These are phyloP conservation scores for Eubasilissa regina DNA, from an alignment of 1,140 invertebrate species.

Conservation along the genomic window DNA sequence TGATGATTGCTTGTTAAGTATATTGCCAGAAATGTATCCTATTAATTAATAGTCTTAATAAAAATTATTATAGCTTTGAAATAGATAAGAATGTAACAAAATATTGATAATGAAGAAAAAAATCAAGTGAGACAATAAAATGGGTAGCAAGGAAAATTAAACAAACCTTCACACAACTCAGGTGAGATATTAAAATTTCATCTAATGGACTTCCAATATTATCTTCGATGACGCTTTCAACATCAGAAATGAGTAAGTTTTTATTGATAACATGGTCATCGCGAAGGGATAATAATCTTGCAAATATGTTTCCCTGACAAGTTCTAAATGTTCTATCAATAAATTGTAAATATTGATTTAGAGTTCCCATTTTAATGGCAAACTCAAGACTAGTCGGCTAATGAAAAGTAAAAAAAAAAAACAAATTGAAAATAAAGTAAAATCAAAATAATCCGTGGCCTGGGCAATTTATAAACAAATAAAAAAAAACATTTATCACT, in stretches of 20 bases:
- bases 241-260: conserved; percentile 77
- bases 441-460: too few relatives aligned
- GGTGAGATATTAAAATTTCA: conserved; percentile 85
- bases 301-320: conserved; percentile 74
- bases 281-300: conserved; percentile 81
- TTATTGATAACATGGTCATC: conserved; percentile 82
- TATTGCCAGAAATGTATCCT: too few relatives aligned
- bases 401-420: too few relatives aligned
- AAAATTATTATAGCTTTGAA: too few relatives aligned
- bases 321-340: conserved; percentile 73
- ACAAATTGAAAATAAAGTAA: too few relatives aligned
- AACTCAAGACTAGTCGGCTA: conserved; percentile 22
- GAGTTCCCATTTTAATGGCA: conserved; percentile 10
- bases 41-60: too few relatives aligned
- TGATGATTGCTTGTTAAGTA: too few relatives aligned
- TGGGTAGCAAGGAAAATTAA: conserved; percentile 64
- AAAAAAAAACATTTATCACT: too few relatives aligned
- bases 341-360: conserved; percentile 63
- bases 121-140: too few relatives aligned
- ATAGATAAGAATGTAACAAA: too few relatives aligned
- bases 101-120: too few relatives aligned
- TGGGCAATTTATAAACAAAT: too few relatives aligned
- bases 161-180: conserved; percentile 76
- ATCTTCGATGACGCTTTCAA: conserved; percentile 80
- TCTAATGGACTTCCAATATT: conserved; percentile 83